Evolutionary conservation across 1,140 invertebrate species (phyloP).

Genomic region (Schlechtendalia chinensis): DNA sequence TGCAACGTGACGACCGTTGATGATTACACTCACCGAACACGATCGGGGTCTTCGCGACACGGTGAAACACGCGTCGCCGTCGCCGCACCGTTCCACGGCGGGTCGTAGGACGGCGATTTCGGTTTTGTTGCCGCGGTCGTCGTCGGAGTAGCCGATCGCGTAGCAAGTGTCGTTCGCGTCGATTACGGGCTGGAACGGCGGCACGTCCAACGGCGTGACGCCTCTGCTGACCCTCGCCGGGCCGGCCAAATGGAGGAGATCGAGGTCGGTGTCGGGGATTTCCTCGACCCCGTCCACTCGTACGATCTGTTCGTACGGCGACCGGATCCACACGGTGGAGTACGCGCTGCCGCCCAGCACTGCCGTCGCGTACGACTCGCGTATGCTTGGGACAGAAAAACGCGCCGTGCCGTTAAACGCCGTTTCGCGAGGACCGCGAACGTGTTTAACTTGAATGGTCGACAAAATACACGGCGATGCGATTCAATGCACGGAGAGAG

Average conservation of each 20-base stretch:
- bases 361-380: slow-evolving; percentile 21
- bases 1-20: too few relatives aligned
- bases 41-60: slow-evolving; percentile 3
- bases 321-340: slow-evolving; percentile 56
- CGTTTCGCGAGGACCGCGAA: too few relatives aligned
- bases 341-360: slow-evolving; percentile 31
- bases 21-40: slow-evolving; percentile 25
- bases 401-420: too few relatives aligned
- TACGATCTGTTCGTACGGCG: slow-evolving; percentile 68
- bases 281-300: slow-evolving; percentile 52
- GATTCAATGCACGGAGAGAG: too few relatives aligned
- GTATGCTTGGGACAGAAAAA: neutral
- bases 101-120: neutral
- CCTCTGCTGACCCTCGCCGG: slow-evolving; percentile 55
- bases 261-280: slow-evolving; percentile 55
- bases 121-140: neutral
- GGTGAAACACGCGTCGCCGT: neutral
- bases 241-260: slow-evolving; percentile 54
- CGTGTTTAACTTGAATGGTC: too few relatives aligned
- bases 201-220: slow-evolving; percentile 53
- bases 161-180: neutral
- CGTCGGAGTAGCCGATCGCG: neutral
- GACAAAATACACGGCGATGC: too few relatives aligned
- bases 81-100: neutral
- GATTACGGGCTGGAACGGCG: neutral